phyloP scores from a whole-genome alignment of 1,140 invertebrate genomes.

The Dufourea novaeangliae region DNA sequence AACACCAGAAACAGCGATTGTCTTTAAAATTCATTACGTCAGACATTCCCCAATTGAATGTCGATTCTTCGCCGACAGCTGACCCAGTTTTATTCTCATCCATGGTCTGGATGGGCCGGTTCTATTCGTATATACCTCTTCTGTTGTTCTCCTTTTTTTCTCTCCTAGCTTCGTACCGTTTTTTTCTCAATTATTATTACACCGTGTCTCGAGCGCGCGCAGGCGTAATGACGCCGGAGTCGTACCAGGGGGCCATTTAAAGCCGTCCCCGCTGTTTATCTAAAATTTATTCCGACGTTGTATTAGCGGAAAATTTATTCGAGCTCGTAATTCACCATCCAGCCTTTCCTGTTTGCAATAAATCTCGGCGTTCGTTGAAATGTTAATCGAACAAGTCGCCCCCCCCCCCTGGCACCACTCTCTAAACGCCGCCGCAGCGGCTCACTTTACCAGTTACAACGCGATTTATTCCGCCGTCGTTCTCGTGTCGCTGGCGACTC shows the following conservation, averaged over 20 bases:
- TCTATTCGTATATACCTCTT: too few relatives aligned
- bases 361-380: constrained; percentile 44
- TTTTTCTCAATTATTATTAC: constrained; percentile 1
- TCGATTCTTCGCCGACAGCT: background rate
- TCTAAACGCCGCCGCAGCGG: background rate
- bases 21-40: constrained; percentile 13
- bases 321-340: constrained; percentile 7
- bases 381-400: constrained; percentile 15
- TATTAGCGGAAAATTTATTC: constrained; percentile 24
- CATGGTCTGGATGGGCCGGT: too few relatives aligned
- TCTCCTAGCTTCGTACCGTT: background rate
- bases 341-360: constrained; percentile 25
- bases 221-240: background rate
- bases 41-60: background rate
- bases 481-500: background rate
- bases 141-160: too few relatives aligned
- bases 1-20: background rate
- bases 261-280: constrained; percentile 19
- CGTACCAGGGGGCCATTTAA: background rate
- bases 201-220: too few relatives aligned
- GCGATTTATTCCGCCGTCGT: background rate
- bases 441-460: background rate
- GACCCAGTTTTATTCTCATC: constrained; percentile 5
- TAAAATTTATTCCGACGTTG: constrained; percentile 17
- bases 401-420: background rate